These are phyloP conservation scores for Meloidogyne hapla DNA, from an alignment of 1,140 invertebrate species.

Conservation along the genomic window DNA sequence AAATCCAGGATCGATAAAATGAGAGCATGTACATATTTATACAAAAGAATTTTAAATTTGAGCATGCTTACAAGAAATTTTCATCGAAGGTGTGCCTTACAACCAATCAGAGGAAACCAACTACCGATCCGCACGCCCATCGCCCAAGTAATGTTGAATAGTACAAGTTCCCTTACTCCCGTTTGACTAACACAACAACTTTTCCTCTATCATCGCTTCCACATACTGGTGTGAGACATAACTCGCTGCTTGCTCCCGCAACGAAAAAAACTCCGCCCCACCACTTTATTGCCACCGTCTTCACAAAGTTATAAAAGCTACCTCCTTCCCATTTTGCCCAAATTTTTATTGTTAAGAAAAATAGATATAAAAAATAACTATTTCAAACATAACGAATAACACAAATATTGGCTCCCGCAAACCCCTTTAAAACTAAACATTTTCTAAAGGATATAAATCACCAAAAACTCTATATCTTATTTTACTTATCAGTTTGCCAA, in stretches of 20 bases:
- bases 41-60: too few species aligned
- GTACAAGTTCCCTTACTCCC: background rate
- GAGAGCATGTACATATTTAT: too few species aligned
- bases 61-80: background rate
- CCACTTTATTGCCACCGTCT: background rate
- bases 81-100: background rate
- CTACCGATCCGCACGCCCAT: slow-evolving; percentile 3
- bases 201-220: background rate
- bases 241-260: background rate
- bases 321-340: background rate
- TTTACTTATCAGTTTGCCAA: too few species aligned
- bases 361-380: background rate
- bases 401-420: background rate
- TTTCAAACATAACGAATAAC: background rate
- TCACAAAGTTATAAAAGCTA: background rate
- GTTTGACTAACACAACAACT: background rate
- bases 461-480: too few species aligned
- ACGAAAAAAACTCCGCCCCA: background rate
- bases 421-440: too few species aligned
- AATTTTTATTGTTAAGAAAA: background rate
- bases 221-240: background rate
- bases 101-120: background rate
- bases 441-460: too few species aligned
- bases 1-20: too few species aligned
- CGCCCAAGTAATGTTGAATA: background rate